A percentile compares a stretch with the other conserved stretches of the same genome.
These are phyloP conservation scores for Acleris emargana DNA, from an alignment of 2,888 invertebrate species.

Conservation along the genomic window DNA sequence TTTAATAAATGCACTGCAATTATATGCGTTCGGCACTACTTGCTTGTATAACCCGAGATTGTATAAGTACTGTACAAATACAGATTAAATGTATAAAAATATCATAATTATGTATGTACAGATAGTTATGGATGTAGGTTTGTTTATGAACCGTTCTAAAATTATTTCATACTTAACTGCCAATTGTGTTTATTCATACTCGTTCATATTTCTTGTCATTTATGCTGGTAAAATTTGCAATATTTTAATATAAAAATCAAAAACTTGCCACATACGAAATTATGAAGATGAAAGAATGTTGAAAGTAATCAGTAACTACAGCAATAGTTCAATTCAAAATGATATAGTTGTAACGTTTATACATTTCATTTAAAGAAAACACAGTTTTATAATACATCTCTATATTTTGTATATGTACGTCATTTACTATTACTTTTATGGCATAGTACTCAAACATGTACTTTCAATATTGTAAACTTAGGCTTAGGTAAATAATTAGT, in stretches of 20 bases:
- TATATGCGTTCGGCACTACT: slow-evolving; percentile 12
- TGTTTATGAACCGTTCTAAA: neutral
- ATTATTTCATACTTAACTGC: neutral
- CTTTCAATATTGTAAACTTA: slow-evolving; percentile 40
- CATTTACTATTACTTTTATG: neutral
- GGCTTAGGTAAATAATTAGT: slow-evolving; percentile 49
- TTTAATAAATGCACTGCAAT: slow-evolving; percentile 6
- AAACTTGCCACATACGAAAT: no score
- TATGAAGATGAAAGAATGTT: no score
- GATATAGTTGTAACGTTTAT: no score
- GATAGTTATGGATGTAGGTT: neutral
- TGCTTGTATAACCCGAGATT: slow-evolving; percentile 10
- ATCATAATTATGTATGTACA: neutral
- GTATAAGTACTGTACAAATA: slow-evolving; percentile 9
- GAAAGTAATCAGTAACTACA: no score
- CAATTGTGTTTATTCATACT: neutral
- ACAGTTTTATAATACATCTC: no score
- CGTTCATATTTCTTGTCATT: no score
- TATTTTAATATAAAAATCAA: no score
- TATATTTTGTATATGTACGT: no score
- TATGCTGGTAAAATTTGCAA: no score
- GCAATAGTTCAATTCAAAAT: no score
- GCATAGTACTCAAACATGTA: slow-evolving; percentile 13
- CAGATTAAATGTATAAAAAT: neutral
- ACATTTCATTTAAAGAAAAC: no score